Base-by-base conservation (phyloP, 2,113 vertebrate genomes). In the Edolisoma coerulescens region DNA sequence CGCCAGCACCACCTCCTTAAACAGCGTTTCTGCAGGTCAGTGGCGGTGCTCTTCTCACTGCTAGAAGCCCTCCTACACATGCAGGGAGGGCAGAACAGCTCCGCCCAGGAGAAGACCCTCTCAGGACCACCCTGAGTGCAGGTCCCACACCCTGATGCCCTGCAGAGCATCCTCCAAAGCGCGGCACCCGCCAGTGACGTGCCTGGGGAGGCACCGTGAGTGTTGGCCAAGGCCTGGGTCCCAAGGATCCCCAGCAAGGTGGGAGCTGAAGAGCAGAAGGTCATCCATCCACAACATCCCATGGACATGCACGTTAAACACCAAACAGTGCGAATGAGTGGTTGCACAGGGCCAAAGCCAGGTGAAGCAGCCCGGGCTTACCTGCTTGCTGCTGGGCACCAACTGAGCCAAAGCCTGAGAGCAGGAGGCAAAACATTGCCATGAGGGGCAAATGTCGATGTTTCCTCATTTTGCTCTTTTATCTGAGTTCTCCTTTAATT, bases 401-500 rank as follows among this genome's bases (percentile, higher is more conserved):
- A 16, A 98, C 94, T 2, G n/a, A 94, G 39, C 94, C 63, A 52
- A 98, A 95, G 96, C 98, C 98, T 95, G 97, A 97, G 63, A 98
- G 93, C 32, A 99, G 91, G 91, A 99, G 71, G 53, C 97, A 98
- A 87, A 98, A 71, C 59, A 98, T 78, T 90, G 97, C 97, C 92
- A 63, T 91, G 0, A 98, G 71, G 50, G 97, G 97, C 96, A 98
- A 80, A 50, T 98, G 95, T 59, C 93, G 96, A 27, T 96, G 97
- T 85, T 97, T 98, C 98, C 97, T 97, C 99, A 99, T 99, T 97
- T 96, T 98, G 93, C 89, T 35, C 71, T 57, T 85, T 77, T 84
- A 8, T 73, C 19, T 13, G 28, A 44, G 76, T 27, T 92, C 69
- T 81, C 44, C 33, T 84, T 59, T 70, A 57, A 20, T 63, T 59